A percentile compares a stretch with the other conserved stretches of the same genome.
phyloP scores from a whole-genome alignment of 2,888 invertebrate species.

The Ophioninae sp. region DNA sequence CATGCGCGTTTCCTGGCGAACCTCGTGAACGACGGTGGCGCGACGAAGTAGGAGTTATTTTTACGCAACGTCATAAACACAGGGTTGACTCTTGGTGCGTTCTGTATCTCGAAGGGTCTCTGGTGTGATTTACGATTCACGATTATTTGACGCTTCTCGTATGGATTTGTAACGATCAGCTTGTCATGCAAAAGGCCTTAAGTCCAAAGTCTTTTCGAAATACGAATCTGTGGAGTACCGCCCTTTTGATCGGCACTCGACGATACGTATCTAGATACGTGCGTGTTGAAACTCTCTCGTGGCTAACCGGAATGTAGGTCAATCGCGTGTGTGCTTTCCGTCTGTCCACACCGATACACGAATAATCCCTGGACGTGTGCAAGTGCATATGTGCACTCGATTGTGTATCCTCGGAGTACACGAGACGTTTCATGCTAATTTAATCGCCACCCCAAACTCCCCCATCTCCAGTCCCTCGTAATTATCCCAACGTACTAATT shows the following conservation, averaged over 20 bases:
- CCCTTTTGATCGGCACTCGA: slow-evolving; percentile 3
- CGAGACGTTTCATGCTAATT: not conserved
- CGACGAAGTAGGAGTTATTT: slow-evolving; percentile 26
- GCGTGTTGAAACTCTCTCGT: slow-evolving; percentile 46
- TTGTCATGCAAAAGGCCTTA: slow-evolving; percentile 15
- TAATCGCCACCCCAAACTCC: not conserved
- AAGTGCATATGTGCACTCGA: not conserved
- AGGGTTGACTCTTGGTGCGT: slow-evolving; percentile 40
- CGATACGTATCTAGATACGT: slow-evolving; percentile 15
- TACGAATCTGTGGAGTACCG: not conserved
- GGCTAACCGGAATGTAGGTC: slow-evolving; percentile 52
- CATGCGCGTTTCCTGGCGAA: not conserved
- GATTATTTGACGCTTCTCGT: slow-evolving; percentile 51
- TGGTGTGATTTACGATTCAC: slow-evolving; percentile 56
- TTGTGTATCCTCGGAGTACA: not conserved
- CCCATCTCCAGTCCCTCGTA: not conserved
- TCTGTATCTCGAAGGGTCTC: slow-evolving; percentile 49
- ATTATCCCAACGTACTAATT: not conserved
- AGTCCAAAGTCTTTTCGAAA: not conserved
- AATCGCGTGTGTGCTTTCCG: slow-evolving; percentile 47
- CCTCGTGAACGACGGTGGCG: slow-evolving; percentile 5
- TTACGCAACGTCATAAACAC: slow-evolving; percentile 46
- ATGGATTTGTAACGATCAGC: slow-evolving; percentile 6
- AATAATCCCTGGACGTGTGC: slow-evolving; percentile 1
- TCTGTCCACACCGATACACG: slow-evolving; percentile 29